Percentiles rank a stretch among this genome's conserved stretches.
Evolutionary conservation across 2,888 invertebrate genomes (phyloP).

Genomic region (Conchocele bisecta): DNA sequence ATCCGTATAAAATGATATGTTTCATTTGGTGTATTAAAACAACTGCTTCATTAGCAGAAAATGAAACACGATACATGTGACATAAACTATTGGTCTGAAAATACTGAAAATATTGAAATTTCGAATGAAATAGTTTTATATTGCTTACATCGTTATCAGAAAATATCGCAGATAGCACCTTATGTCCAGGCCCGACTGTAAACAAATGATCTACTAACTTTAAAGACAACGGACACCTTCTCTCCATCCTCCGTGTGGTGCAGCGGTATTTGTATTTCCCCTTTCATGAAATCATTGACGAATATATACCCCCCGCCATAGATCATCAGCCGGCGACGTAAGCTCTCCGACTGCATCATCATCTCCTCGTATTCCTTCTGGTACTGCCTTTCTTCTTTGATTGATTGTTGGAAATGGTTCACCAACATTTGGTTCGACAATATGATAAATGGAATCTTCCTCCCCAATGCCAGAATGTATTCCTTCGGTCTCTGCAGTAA

Average conservation of each 20-base stretch:
- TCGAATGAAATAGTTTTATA: no score
- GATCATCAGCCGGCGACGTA: constrained; percentile 57
- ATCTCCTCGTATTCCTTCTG: constrained; percentile 55
- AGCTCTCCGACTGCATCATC: constrained; percentile 61
- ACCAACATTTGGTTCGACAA: constrained; percentile 63
- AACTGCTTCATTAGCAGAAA: no score
- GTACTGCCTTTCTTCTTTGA: constrained; percentile 46
- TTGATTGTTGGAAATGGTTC: constrained; percentile 53
- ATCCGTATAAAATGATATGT: no score
- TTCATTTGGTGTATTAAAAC: no score
- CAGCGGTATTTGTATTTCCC: constrained; percentile 49
- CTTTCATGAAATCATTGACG: constrained; percentile 59
- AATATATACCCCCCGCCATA: constrained; percentile 65
- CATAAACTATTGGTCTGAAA: no score
- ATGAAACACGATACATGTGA: no score
- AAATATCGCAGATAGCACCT: no score
- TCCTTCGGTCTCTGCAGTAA: constrained; percentile 56
- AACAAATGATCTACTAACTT: no score
- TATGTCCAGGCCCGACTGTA: no score
- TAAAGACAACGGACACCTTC: constrained; percentile 48
- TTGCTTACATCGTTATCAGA: no score
- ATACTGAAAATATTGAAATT: no score
- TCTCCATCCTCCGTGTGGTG: constrained; percentile 17
- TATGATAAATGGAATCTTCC: constrained; percentile 61
- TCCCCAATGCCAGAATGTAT: constrained; percentile 40